A percentile compares a stretch with the other conserved stretches of the same genome.
Evolutionary conservation across 2,113 vertebrate species (phyloP).

Genomic region (Platichthys stellatus): DNA sequence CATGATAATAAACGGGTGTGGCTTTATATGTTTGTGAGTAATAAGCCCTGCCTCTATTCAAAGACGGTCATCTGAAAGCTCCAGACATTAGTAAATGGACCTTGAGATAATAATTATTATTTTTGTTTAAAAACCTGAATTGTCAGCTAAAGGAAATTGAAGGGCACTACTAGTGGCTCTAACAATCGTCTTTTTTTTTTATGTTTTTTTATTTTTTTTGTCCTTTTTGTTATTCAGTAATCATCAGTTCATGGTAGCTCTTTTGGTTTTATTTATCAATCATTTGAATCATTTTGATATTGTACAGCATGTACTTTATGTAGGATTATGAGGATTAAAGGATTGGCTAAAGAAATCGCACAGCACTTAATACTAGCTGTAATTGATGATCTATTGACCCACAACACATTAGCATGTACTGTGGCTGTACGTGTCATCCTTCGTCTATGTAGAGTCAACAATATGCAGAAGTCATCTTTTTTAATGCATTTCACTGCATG

Average conservation of each 20-base stretch:
- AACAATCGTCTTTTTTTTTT: not conserved
- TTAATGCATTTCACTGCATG: not conserved
- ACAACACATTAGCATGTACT: not conserved
- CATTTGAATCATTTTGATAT: constrained; percentile 22
- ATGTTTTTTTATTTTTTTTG: not conserved
- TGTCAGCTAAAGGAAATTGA: not conserved
- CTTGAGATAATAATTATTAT: too few species aligned
- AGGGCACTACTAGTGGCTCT: not conserved
- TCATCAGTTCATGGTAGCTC: constrained; percentile 10
- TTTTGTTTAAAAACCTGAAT: not conserved
- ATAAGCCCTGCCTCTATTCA: too few species aligned
- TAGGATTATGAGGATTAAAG: constrained; percentile 1
- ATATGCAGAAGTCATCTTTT: not conserved
- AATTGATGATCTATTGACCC: not conserved
- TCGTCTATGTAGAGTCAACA: not conserved
- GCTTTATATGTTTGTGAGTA: too few species aligned
- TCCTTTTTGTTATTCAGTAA: not conserved
- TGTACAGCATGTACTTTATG: constrained; percentile 31
- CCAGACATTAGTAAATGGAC: too few species aligned
- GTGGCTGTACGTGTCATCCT: not conserved
- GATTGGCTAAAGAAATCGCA: not conserved
- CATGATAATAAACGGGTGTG: too few species aligned
- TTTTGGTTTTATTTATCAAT: constrained; percentile 32
- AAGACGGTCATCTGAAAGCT: too few species aligned
- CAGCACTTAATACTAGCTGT: not conserved